phyloP scores from a whole-genome alignment of 2,113 vertebrate genomes.

The Pterocles burchelli region DNA sequence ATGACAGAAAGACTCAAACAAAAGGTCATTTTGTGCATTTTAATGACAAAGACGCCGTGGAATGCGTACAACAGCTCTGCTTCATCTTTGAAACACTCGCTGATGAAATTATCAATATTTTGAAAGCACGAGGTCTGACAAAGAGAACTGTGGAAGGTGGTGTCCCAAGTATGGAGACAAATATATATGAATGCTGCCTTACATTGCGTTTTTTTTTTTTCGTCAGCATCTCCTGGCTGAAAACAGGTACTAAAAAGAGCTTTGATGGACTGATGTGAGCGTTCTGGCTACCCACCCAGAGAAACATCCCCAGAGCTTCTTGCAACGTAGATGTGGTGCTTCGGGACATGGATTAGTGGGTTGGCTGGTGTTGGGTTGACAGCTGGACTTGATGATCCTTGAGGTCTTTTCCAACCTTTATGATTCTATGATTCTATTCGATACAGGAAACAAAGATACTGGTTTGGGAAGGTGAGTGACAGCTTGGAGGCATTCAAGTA shows the following conservation, averaged over 20 bases:
- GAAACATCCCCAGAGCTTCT: not conserved
- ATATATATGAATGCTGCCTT: not conserved
- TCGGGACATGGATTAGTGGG: no score
- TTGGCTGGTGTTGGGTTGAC: no score
- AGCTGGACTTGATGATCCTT: no score
- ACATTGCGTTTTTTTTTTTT: not conserved
- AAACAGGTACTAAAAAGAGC: not conserved
- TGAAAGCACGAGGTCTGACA: not conserved
- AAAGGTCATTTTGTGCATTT: not conserved
- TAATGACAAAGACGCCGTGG: not conserved
- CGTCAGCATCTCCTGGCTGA: not conserved
- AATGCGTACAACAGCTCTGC: not conserved
- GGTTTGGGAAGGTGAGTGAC: not conserved
- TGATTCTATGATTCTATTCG: no score
- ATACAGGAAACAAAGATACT: not conserved
- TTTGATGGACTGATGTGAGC: not conserved
- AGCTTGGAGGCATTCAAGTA: not conserved
- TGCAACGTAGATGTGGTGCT: not conserved
- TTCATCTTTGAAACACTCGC: not conserved
- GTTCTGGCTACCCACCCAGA: not conserved
- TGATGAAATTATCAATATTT: not conserved
- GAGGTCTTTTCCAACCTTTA: no score
- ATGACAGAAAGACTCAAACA: not conserved
- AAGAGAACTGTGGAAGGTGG: not conserved
- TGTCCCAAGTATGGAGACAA: not conserved